Evolutionary conservation across 2,797 vertebrate genomes (phyloP), one percentile per base, ranked within the genome.

Genomic region (Stomatorhinus walkeri): DNA sequence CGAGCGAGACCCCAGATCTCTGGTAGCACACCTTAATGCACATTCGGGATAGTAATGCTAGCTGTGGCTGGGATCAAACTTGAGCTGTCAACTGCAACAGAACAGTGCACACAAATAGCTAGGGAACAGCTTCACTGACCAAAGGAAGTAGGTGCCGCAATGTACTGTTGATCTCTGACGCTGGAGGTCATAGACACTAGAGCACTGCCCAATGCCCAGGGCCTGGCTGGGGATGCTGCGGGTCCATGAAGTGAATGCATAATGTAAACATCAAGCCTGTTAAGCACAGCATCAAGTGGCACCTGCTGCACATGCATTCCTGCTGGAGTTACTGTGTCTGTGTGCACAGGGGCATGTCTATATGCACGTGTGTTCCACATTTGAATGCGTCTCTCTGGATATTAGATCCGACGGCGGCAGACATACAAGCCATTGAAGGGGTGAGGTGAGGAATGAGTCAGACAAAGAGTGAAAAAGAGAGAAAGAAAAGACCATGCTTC

Each of bases 61-160:
- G 93, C 92, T 90, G 94, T 94, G 95, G 94, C 91, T 95, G 95
- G 95, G 95, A 93, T 92, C 95, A 93, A 94, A 94, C 96, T 96
- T 95, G 94, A 96, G 95, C 96, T 93, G 96, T 98, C 97, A 98
- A 98, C 98, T 97, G 76, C 97, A 91, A 95, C 97, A 96, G 97
- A 98, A 96, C 95, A 97, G 96, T 97, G 97, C 96, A 95, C 92
- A 92, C 95, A 96, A 96, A 96, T 95, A 95, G 94, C 95, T 95
- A 91, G 94, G 90, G 94, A 95, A 94, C 94, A 46, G 94, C 87
- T 2, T 93, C 94, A 93, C 93, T 46, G 88, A 76, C 22, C 89
- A 54, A 89, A 46, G 89, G 87, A 85, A 40, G 88, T 32, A 36
- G 83, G 28, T n/a, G 40, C 64, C 4, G 10, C 28, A 32, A 24